A percentile compares a stretch with the other conserved stretches of the same genome.
Conservation (phyloP, 2,888 invertebrate genomes). For the Sphaeridia pumilis region DNA sequence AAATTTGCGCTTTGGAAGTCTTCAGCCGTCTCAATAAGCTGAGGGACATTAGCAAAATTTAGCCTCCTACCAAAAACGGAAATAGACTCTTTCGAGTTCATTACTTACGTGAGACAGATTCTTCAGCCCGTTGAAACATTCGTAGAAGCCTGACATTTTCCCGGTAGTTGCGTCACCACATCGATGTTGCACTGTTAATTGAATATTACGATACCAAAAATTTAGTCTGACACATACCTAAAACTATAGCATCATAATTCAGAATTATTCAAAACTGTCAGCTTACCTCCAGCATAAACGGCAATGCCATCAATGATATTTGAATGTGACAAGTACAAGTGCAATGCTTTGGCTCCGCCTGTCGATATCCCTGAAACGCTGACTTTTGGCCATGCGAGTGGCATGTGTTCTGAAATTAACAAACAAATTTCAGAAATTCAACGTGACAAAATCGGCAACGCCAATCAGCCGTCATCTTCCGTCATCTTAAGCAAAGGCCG, state of each 20-base stretch:
- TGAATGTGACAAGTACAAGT: constrained; percentile 28
- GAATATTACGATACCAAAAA: not conserved
- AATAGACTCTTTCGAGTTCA: not conserved
- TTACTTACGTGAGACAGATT: constrained; percentile 25
- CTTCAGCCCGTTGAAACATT: constrained; percentile 30
- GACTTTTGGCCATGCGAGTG: constrained; percentile 19
- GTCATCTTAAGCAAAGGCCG: too few relatives aligned
- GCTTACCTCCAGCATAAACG: constrained; percentile 29
- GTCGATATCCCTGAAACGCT: constrained; percentile 27
- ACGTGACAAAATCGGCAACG: too few relatives aligned
- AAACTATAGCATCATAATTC: not conserved
- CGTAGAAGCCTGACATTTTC: constrained; percentile 31
- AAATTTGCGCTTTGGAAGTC: constrained; percentile 23
- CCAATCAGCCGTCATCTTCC: too few relatives aligned
- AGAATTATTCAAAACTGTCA: not conserved
- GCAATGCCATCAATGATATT: constrained; percentile 30
- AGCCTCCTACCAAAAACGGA: not conserved
- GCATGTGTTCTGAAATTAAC: constrained; percentile 10
- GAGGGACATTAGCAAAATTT: not conserved
- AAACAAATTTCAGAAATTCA: not conserved
- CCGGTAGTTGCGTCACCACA: constrained; percentile 31
- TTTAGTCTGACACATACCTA: not conserved
- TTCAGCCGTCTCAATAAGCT: constrained; percentile 26
- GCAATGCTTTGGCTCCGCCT: constrained; percentile 30
- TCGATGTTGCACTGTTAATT: constrained; percentile 22